Base-by-base conservation (phyloP, 2,888 invertebrate genomes). In the Anoplius nigerrimus region DNA sequence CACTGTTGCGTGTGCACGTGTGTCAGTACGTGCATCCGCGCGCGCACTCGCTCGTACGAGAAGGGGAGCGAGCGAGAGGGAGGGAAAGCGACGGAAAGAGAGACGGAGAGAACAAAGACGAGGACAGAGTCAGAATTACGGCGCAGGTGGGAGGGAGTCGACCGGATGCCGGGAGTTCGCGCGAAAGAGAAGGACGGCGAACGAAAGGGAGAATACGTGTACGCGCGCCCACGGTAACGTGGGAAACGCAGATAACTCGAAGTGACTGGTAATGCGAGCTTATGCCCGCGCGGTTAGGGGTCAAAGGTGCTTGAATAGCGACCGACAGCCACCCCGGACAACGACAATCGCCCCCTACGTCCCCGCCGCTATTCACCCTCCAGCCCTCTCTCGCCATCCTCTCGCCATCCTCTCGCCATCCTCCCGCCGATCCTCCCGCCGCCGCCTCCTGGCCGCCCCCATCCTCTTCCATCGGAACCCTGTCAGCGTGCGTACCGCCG, bases 211-310 rank as follows among this genome's bases (percentile, higher is more conserved):
- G 34, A 34, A 34, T 34, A 34, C 34, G 34, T 34, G 34, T 34
- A 43, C 27, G 52, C 27, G 21, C 42, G 61, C 27, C 48, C 51
- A 57, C 72, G 76, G 76, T 86, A 86, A 85, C 85, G 82, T 86
- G 85, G 86, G 81, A 79, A 84, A 83, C 80, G 83, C 82, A 86
- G 87, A 87, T 87, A 87, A 87, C 87, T 87, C 82, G 84, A 75
- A 82, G 79, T 79, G 85, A 86, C 87, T 83, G 83, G 86, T 82
- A 84, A 85, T 83, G 82, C 79, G 72, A 80, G 80, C 78, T 75
- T 71, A 68, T 69, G 78, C 75, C 74, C 68, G 66, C 65, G 74
- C 70, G 72, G 80, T 81, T 82, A 75, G 67, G 80, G 74, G 76
- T 74, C 75, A 78, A 82, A 74, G 82, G 76, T 76, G 70, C 74